Percentiles rank a stretch among this genome's conserved stretches.
These are phyloP conservation scores for Amphiura filiformis DNA, from an alignment of 35 echinoderm and acorn worm species.

Conservation along the genomic window DNA sequence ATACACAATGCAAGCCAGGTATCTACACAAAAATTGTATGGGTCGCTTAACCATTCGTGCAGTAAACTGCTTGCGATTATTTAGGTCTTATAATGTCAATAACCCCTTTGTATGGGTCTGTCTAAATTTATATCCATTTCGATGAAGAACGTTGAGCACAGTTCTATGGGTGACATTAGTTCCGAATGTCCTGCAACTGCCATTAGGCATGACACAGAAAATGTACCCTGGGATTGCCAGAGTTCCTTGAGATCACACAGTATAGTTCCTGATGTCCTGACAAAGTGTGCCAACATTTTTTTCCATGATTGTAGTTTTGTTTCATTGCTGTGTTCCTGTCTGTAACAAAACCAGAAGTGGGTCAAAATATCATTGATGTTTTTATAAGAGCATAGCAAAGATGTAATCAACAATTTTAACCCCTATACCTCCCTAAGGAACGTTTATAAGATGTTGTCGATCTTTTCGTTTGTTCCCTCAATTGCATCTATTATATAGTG, in stretches of 20 bases:
- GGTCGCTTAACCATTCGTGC: neutral
- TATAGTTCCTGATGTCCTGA: neutral
- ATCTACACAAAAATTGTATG: neutral
- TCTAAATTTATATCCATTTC: neutral
- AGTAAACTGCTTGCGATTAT: constrained; percentile 2
- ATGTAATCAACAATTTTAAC: too few relatives aligned
- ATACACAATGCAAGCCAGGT: neutral
- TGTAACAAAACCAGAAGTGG: too few relatives aligned
- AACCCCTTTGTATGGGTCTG: constrained; percentile 22
- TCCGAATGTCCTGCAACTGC: neutral
- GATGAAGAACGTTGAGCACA: neutral
- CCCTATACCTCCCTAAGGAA: too few relatives aligned
- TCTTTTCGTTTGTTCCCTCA: too few relatives aligned
- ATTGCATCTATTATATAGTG: too few relatives aligned
- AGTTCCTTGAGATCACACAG: neutral
- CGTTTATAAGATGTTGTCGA: too few relatives aligned
- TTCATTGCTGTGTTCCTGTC: too few relatives aligned
- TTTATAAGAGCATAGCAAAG: too few relatives aligned
- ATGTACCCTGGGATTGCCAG: neutral
- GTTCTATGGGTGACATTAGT: neutral
- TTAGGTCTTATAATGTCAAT: neutral
- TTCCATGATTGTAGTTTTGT: neutral
- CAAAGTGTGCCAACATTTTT: too few relatives aligned
- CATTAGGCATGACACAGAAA: neutral
- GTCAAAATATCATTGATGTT: too few relatives aligned